Evolutionary conservation across 1,140 invertebrate species (phyloP).

Genomic region (Neelides sp.): DNA sequence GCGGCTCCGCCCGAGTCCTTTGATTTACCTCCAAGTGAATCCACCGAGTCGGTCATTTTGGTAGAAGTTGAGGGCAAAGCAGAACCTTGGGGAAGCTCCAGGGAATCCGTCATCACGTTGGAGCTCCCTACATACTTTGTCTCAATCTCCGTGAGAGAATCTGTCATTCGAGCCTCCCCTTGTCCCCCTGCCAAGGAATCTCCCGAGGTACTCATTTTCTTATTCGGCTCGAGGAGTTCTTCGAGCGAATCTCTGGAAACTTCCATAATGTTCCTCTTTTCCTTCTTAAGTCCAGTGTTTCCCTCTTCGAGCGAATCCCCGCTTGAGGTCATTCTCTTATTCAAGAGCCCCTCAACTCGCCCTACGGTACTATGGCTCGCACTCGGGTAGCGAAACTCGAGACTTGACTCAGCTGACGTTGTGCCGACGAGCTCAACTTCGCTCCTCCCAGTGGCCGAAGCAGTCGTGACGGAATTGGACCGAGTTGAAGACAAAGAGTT

Average conservation of each 20-base stretch:
- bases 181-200: constrained; percentile 31
- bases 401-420: constrained; percentile 23
- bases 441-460: background rate
- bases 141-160: constrained; percentile 1
- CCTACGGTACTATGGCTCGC: background rate
- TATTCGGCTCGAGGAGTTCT: constrained; percentile 31
- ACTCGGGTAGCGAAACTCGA: constrained; percentile 15
- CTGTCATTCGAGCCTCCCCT: constrained; percentile 26
- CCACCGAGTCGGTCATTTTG: constrained; percentile 28
- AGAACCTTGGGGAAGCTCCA: constrained; percentile 29
- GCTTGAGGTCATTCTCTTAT: constrained; percentile 34
- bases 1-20: constrained; percentile 10
- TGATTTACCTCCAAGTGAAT: constrained; percentile 27
- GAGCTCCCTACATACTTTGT: background rate
- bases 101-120: constrained; percentile 27
- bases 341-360: background rate
- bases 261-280: constrained; percentile 25
- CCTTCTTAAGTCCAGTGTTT: too few species aligned
- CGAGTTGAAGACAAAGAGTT: constrained; percentile 4
- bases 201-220: constrained; percentile 33
- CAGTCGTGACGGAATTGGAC: constrained; percentile 9
- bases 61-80: background rate
- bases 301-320: constrained; percentile 36
- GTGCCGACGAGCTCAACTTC: constrained; percentile 13
- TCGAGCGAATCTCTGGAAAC: constrained; percentile 27